Evolutionary conservation across 2,888 invertebrate species (phyloP), one percentile per base, ranked within the genome.

Genomic region (Chrysolina oricalcia): DNA sequence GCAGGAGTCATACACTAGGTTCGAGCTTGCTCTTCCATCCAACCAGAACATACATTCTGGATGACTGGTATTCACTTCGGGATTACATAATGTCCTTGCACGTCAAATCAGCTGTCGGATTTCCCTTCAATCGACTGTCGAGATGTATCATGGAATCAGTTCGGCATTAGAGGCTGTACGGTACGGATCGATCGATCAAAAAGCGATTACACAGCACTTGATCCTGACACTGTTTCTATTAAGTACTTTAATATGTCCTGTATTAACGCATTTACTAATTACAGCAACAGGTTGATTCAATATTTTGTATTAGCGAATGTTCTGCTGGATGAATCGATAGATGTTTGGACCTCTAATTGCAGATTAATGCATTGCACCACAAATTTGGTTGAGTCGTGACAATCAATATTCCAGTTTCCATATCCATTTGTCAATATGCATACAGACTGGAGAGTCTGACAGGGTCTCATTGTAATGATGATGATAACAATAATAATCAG

Each of bases 251-350:
- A 40, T 68, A 27, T 19, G 40, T 27, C 68, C 40, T 68, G 53
- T 21, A 68, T 53, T 41, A 40, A 17, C 23, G 15, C 53, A 68
- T 56, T 40, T 15, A 48, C 40, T 68, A 53, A 68, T 68, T 40
- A 40, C 21, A 53, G 68, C 68, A 68, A 68, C 68, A 68, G 56
- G 68, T 67, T 21, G 6, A 67, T 48, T 27, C 67, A 67, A 50
- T 50, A 50, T 53, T 56, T 68, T 68, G 59, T n/a, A 59, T 59
- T 23, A 59, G 11, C 19, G 67, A 46, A 27, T 68, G 17, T 50
- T 40, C 35, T 13, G 41, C 13, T 21, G 41, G 46, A 15, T 15
- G 13, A 59, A 59, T 59, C 59, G 27, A 59, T 59, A 59, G 6
- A 27, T 35, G 35, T 59, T 35, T 8, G 23, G 23, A 17, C 59